Evolutionary conservation across 2,888 invertebrate species (phyloP), one percentile per base, ranked within the genome.

Genomic region (Zaprionus bogoriensis): DNA sequence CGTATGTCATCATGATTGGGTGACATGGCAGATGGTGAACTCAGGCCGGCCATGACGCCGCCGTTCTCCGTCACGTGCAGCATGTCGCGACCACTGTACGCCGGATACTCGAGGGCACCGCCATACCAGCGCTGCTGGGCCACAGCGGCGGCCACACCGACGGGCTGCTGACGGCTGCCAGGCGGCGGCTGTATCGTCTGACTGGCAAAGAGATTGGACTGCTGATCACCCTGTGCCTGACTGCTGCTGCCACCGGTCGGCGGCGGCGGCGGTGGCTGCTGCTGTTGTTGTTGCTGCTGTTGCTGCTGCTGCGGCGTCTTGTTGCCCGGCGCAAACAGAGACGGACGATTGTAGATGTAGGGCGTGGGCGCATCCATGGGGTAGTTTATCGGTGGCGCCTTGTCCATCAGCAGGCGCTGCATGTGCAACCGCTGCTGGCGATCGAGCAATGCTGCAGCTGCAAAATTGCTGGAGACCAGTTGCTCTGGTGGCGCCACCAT

Each of bases 341-440:
- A 95, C 3, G 96, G 96, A 77, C 96, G 94, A 90, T 96, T 97
- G 36, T 96, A 92, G 63, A 77, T 63, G 32, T 74, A 80, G 7
- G 73, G 58, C n/a, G 67, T 47, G 6, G 59, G 25, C 1, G 83
- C 77, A 42, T 89, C 89, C 65, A 89, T 79, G 3, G 82, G 77
- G 52, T 81, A 89, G 50, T 86, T 89, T 42, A 89, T 78, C 58
- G 83, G 83, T 46, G 77, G 84, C 30, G 51, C 74, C 25, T 84
- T 87, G 44, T 89, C 89, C 32, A 87, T 89, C 39, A 86, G 65
- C 54, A 71, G 25, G 28, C 70, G 85, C 59, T 86, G 80, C 59
- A 81, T 46, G 47, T 77, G 32, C 1, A 36, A 74, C 39, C 78
- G 80, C 12, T 80, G 74, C 45, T 80, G 80, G 2, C 79, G 77